A percentile compares a stretch with the other conserved stretches of the same genome.
Evolutionary conservation across 1,140 invertebrate genomes (phyloP).

Genomic region (Tetramorium parvispinum): DNA sequence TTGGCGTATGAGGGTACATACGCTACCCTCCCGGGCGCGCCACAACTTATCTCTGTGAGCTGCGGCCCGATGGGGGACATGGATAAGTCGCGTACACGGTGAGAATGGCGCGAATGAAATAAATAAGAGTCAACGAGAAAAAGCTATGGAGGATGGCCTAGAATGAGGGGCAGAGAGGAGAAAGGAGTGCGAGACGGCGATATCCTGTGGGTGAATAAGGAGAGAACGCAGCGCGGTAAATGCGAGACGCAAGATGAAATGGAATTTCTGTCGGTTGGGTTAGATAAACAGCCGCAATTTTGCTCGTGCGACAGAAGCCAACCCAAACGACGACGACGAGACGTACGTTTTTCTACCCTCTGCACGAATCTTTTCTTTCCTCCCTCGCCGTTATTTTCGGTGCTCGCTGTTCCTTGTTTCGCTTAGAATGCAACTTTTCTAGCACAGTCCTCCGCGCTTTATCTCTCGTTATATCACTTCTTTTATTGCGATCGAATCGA

Average conservation of each 20-base stretch:
- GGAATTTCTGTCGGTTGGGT: constrained; percentile 77
- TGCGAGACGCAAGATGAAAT: constrained; percentile 68
- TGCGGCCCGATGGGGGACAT: constrained; percentile 34
- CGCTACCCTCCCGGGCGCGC: background rate
- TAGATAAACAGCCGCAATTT: constrained; percentile 80
- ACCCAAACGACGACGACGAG: constrained; percentile 51
- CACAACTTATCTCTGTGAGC: constrained; percentile 42
- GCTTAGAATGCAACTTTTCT: constrained; percentile 11
- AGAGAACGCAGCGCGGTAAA: constrained; percentile 19
- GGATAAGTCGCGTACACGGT: constrained; percentile 34
- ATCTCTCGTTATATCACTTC: constrained; percentile 35
- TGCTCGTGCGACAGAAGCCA: constrained; percentile 58
- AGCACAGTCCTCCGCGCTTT: background rate
- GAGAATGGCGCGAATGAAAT: constrained; percentile 66
- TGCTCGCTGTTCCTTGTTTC: constrained; percentile 8
- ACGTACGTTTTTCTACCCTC: constrained; percentile 53
- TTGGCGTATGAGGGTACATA: constrained; percentile 5
- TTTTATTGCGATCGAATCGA: constrained; percentile 53
- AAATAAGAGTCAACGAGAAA: constrained; percentile 70
- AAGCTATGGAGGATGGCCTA: background rate
- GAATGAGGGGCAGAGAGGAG: background rate
- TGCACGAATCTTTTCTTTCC: background rate
- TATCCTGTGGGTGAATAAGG: constrained; percentile 14
- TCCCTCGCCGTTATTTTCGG: constrained; percentile 24
- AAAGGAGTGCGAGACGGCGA: background rate